Base-by-base conservation (phyloP, 2,797 vertebrate species). In the Leucoraja ocellata region DNA sequence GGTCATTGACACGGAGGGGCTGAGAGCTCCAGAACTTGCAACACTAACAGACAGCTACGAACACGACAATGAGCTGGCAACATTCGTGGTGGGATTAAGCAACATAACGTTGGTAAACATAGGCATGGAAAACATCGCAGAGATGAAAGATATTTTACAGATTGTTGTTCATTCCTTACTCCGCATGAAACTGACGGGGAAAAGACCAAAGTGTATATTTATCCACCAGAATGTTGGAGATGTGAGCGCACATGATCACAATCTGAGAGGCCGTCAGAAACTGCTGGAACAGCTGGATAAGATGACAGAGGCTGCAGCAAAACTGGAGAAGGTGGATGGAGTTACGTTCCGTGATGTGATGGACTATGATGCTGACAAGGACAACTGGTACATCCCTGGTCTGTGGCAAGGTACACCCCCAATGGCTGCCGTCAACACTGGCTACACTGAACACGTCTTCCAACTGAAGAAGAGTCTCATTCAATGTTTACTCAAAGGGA, bases 1-100 rank as follows among this genome's bases (percentile, higher is more conserved):
- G 93, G 93, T 95, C 32, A 96, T 97, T 8, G 96, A 97, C 94
- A 96, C 96, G 0, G 95, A 96, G 76, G 96, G 95, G 0, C 93
- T 97, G 93, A 96, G 96, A 36, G 93, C 95, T 0, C 36, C 94
- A 77, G 93, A 94, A 63, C 93, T 94, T 0, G 93, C 94, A 63
- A 95, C 94, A 16, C 61, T 94, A 4, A 94, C 95, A 92, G 86
- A 94, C 21, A 95, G 95, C 80, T 95, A 95, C 0, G 95, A 96
- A 93, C 94, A 94, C 63, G 95, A 97, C 93, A 96, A 94, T 46
- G 96, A 96, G 16, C 93, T 96, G 80, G 96, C 95, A 93, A 93
- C 93, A 11, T 93, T 93, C 10, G 93, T 93, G 18, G 78, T 93
- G 61, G 93, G 93, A 65, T 74, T 93, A 36, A 81, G 93, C 36